Percentiles rank a stretch among this genome's conserved stretches.
Conservation (phyloP, 2,888 invertebrate genomes). For the Dione vanillae region DNA sequence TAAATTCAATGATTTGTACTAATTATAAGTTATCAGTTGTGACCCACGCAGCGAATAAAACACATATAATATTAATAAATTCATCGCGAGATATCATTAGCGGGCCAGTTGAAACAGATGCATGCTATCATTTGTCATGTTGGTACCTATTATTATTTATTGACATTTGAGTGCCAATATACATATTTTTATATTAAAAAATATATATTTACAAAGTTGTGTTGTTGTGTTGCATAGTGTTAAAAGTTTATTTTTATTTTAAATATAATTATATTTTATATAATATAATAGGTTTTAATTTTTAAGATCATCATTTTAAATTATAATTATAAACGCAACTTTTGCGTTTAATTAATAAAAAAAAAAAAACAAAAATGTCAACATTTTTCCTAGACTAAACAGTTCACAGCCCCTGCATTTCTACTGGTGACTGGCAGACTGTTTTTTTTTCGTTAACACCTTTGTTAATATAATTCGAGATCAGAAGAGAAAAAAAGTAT, state of each 20-base stretch:
- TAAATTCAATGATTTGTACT: slow-evolving; percentile 33
- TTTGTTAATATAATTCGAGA: slow-evolving; percentile 83
- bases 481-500: slow-evolving; percentile 80
- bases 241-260: no score
- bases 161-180: not conserved
- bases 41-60: slow-evolving; percentile 17
- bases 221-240: no score
- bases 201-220: no score
- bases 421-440: slow-evolving; percentile 56
- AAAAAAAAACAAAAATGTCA: not conserved
- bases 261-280: no score
- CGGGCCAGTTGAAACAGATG: not conserved
- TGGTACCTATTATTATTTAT: not conserved
- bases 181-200: no score
- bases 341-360: not conserved
- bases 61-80: slow-evolving; percentile 21
- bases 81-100: slow-evolving; percentile 6
- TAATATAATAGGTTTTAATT: no score
- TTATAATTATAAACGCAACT: no score
- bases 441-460: slow-evolving; percentile 81
- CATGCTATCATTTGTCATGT: slow-evolving; percentile 12
- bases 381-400: slow-evolving; percentile 58
- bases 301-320: no score
- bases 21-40: slow-evolving; percentile 48
- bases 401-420: slow-evolving; percentile 65